Evolutionary conservation across 2,888 invertebrate species (phyloP), one percentile per base, ranked within the genome.

Genomic region (Drosophila paranaensis): DNA sequence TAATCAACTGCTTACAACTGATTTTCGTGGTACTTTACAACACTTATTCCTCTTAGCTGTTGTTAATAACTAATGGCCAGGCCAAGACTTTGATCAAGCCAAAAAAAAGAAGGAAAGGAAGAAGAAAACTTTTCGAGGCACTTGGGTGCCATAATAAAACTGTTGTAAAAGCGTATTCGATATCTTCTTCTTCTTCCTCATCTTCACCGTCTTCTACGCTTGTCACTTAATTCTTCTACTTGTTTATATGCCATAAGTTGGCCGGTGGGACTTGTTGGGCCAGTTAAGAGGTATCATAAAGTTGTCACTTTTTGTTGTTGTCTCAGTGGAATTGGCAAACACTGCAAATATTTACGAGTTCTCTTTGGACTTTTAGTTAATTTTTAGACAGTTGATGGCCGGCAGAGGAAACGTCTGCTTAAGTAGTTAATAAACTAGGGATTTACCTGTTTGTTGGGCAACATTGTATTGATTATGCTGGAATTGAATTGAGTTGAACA

Each of bases 141-240:
- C 51, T 70, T 74, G 61, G 60, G 74, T 74, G 62, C 58, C 74
- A 57, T 62, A 74, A 74, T 74, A 74, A 74, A 74, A 74, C 56
- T 68, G 43, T 74, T 68, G 61, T 56, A 25, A 25, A 63, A 60
- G 57, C 20, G 37, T 72, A 53, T 27, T 54, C 39, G 11, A 48
- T 25, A 20, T 43, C 33, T 11, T n/a, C 43, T 20, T 33, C 25
- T 14, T 14, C 53, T 25, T 43, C 33, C 8, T n/a, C 43, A n/a
- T 33, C 25, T 14, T 14, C 53, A n/a, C 9, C 45, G 16, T 46
- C 39, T 40, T 45, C 3, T 30, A 27, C 3, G 20, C 20, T 25
- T 39, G 53, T 53, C 35, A 20, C 53, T 37, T 53, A 39, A n/a
- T 39, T 39, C 53, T 6, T 39, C 53, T 25, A 25, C 43, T 57